These are phyloP conservation scores for Melieria crassipennis DNA, from an alignment of 2,888 invertebrate genomes.

Conservation along the genomic window DNA sequence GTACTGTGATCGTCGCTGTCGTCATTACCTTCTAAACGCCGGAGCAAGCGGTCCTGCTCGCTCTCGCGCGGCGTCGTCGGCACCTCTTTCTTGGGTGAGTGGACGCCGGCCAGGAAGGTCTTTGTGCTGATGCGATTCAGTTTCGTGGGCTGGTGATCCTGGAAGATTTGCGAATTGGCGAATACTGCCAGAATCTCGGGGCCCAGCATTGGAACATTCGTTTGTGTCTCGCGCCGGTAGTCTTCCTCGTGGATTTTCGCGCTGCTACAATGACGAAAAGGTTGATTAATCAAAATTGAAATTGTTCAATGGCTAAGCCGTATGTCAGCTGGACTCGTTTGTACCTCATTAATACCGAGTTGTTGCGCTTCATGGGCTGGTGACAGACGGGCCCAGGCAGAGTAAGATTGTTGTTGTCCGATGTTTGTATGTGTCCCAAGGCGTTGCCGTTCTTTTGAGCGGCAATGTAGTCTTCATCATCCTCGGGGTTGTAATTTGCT, in stretches of 20 bases:
- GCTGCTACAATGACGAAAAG: constrained; percentile 46
- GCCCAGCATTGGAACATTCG: constrained; percentile 65
- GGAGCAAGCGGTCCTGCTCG: constrained; percentile 63
- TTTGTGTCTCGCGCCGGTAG: constrained; percentile 65
- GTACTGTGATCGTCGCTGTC: constrained; percentile 38
- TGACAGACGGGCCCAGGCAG: constrained; percentile 59
- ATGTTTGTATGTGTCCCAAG: constrained; percentile 57
- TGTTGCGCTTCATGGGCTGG: constrained; percentile 60
- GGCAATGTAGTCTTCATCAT: constrained; percentile 61
- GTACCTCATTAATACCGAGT: constrained; percentile 58
- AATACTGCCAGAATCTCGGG: constrained; percentile 66
- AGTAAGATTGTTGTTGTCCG: constrained; percentile 60
- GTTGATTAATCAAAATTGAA: neutral
- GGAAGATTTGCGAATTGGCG: constrained; percentile 66
- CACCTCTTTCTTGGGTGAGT: constrained; percentile 58
- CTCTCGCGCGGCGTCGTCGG: constrained; percentile 58
- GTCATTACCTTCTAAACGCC: constrained; percentile 66
- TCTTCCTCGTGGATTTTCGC: constrained; percentile 66
- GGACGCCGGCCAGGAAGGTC: constrained; percentile 58
- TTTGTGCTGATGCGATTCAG: constrained; percentile 61
- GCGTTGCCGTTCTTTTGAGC: constrained; percentile 58
- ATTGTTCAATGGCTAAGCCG: neutral
- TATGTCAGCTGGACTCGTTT: neutral
- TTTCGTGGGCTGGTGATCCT: constrained; percentile 65
- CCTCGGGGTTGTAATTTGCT: constrained; percentile 67